These are phyloP conservation scores for Blastomussa wellsi DNA, from an alignment of 92 coral and sea anemone species.

Conservation along the genomic window DNA sequence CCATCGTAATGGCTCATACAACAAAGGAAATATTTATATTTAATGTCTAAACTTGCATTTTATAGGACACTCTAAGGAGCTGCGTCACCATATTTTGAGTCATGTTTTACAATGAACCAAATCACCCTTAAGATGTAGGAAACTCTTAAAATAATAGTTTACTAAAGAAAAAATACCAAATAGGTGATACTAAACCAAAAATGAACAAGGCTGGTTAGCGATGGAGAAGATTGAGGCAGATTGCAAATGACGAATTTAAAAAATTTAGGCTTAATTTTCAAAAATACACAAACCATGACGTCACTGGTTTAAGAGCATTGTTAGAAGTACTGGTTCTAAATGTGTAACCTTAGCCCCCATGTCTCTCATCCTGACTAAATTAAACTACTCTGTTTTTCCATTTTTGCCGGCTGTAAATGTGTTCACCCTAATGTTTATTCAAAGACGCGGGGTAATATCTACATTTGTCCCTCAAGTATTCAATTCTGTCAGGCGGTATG, in stretches of 20 bases:
- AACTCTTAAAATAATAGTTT: too few species aligned
- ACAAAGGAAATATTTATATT: not conserved
- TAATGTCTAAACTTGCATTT: not conserved
- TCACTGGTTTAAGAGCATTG: too few species aligned
- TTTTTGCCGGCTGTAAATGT: not conserved
- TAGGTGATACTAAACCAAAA: too few species aligned
- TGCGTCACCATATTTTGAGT: too few species aligned
- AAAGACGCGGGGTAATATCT: not conserved
- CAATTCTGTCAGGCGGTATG: conserved; percentile 3
- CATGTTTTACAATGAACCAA: too few species aligned
- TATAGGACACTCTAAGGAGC: not conserved
- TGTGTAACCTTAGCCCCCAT: not conserved
- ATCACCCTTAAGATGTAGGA: too few species aligned
- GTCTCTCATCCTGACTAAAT: not conserved
- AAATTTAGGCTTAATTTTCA: too few species aligned
- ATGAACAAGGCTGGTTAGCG: too few species aligned
- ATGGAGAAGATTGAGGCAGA: too few species aligned
- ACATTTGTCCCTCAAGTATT: not conserved
- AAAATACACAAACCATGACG: too few species aligned
- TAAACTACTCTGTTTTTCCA: not conserved
- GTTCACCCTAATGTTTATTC: not conserved
- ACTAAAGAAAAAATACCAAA: too few species aligned
- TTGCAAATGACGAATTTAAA: too few species aligned
- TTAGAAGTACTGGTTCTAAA: not conserved
- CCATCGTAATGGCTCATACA: not conserved